Base-by-base conservation (phyloP, 1,140 invertebrate species). In the Zaprionus capensis region DNA sequence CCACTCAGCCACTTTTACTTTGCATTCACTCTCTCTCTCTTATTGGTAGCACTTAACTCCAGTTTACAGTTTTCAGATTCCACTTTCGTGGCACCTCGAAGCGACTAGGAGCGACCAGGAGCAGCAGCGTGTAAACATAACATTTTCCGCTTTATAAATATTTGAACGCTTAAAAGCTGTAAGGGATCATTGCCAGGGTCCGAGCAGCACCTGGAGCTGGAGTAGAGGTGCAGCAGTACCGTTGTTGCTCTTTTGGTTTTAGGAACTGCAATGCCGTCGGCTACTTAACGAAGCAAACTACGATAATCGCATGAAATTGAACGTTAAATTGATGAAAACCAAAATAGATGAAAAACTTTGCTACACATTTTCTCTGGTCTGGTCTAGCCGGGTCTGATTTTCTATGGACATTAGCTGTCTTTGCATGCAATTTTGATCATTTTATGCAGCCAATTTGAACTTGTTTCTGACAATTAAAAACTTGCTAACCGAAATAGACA, bases 61-160 rank as follows among this genome's bases (percentile, higher is more conserved):
- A 69, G 63, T 49, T 62, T 14, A 51, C 46, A 51, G 46, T 36
- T 67, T 61, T 77, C 63, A 31, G 44, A 36, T 53, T 24, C 12
- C 34, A 22, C 24, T 65, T 17, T 49, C 38, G 36, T 53, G 57
- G 41, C 53, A 38, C 57, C 64, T 55, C 36, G 59, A 66, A 73
- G 57, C 75, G 53, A 56, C 61, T 51, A 62, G 55, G 63, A 38
- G 59, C 31, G 66, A 81, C 53, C 79, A 49, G 58, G 59, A 46
- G 44, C 58, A 65, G 56, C 69, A 78, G 65, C 53, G 71, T 66
- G 81, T 67, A 67, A 81, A 90, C 74, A 90, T 84, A 76, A 85
- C 81, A 79, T 81, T 84, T 79, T 84, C 61, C 63, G 72, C 81
- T 80, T 74, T 80, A 90, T 88, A 88, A 88, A 88, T 88, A 88